Evolutionary conservation across 2,888 invertebrate species (phyloP).

Genomic region (Palloptera scutellata): DNA sequence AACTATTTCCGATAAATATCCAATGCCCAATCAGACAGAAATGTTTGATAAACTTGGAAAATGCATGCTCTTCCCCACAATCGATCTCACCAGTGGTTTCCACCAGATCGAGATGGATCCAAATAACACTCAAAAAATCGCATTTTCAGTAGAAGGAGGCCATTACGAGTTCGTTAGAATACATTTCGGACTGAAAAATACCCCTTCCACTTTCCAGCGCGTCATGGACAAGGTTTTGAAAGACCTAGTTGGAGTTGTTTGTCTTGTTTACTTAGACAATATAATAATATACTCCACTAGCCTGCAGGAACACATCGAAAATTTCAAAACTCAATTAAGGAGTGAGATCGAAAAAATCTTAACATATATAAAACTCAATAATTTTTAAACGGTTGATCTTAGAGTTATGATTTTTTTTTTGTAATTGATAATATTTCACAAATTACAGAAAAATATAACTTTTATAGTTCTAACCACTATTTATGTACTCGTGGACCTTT

Average conservation of each 20-base stretch:
- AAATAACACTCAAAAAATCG: constrained; percentile 26
- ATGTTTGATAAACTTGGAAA: constrained; percentile 44
- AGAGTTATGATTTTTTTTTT: too few species aligned
- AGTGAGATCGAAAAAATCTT: too few species aligned
- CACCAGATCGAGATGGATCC: constrained; percentile 11
- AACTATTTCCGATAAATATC: constrained; percentile 15
- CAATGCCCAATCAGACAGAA: constrained; percentile 17
- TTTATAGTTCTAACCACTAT: too few species aligned
- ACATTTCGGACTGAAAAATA: background rate
- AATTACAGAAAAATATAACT: too few species aligned
- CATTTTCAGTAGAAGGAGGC: constrained; percentile 37
- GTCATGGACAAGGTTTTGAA: constrained; percentile 31
- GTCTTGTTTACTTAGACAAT: constrained; percentile 31
- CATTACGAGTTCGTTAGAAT: constrained; percentile 25
- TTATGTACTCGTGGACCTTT: too few species aligned
- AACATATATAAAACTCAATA: too few species aligned
- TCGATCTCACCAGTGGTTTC: constrained; percentile 49
- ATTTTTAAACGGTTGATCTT: too few species aligned
- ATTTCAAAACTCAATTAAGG: constrained; percentile 15
- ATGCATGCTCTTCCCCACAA: constrained; percentile 44
- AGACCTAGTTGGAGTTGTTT: constrained; percentile 24
- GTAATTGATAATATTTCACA: too few species aligned
- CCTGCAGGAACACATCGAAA: constrained; percentile 18
- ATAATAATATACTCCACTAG: constrained; percentile 30
- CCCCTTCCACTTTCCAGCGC: background rate